These are phyloP conservation scores for Cerceris rybyensis DNA, from an alignment of 2,888 invertebrate species.

Conservation along the genomic window DNA sequence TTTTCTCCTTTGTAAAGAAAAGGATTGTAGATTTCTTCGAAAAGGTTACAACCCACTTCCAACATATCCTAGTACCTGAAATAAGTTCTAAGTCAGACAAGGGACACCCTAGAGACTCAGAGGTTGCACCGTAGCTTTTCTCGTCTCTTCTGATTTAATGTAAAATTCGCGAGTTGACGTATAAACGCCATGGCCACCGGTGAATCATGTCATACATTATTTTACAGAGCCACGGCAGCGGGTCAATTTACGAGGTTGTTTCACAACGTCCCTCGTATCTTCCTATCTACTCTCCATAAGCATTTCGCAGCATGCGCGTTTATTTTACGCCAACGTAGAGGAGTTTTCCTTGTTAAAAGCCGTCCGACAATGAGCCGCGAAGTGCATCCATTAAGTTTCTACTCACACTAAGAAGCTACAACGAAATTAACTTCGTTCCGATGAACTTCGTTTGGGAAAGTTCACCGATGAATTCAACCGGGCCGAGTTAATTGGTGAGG, in stretches of 20 bases:
- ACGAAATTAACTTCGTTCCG: not conserved
- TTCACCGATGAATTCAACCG: too few species aligned
- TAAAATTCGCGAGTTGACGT: not conserved
- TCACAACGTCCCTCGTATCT: constrained; percentile 28
- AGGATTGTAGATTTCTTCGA: too few species aligned
- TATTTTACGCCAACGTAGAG: constrained; percentile 3
- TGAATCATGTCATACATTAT: constrained; percentile 2
- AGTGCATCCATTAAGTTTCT: constrained; percentile 1
- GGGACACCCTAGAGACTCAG: too few species aligned
- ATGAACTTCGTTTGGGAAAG: not conserved
- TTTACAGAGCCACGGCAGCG: not conserved
- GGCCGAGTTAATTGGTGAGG: too few species aligned
- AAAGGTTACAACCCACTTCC: too few species aligned
- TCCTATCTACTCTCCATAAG: constrained; percentile 15
- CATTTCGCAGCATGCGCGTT: constrained; percentile 7
- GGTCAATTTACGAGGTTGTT: constrained; percentile 41
- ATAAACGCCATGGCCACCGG: not conserved
- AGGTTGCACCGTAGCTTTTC: too few species aligned
- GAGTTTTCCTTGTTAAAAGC: constrained; percentile 14
- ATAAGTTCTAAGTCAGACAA: too few species aligned
- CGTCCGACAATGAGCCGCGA: not conserved
- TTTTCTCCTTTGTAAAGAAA: too few species aligned
- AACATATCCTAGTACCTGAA: too few species aligned
- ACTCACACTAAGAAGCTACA: not conserved
- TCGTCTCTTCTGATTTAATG: too few species aligned